phyloP scores from a whole-genome alignment of 2,113 vertebrate species.

The Rhinopomastus cyanomelas region DNA sequence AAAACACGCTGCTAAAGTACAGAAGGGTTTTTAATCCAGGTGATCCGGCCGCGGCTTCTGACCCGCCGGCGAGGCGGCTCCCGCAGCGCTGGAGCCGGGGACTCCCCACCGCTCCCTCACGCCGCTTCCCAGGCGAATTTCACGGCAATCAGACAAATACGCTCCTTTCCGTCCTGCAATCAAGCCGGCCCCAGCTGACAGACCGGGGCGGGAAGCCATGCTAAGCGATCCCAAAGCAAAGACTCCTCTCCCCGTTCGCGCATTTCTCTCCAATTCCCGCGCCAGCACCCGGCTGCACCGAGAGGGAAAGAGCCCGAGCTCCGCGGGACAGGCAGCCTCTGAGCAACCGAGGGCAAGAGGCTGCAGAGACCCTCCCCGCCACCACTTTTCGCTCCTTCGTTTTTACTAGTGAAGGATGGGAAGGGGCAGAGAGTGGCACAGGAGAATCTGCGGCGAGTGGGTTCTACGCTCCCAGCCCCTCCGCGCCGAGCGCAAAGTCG shows the following conservation, averaged over 20 bases:
- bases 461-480: background rate
- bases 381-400: background rate
- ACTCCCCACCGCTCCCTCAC: background rate
- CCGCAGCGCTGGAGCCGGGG: background rate
- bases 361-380: fast-evolving
- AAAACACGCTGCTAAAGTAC: background rate
- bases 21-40: background rate
- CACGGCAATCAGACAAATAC: conserved; percentile 43
- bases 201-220: background rate
- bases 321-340: background rate
- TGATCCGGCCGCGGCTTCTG: background rate
- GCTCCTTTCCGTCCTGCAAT: background rate
- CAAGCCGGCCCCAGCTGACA: conserved; percentile 2
- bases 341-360: background rate
- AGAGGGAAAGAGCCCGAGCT: background rate
- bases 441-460: background rate
- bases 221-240: conserved; percentile 29
- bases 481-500: background rate
- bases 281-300: background rate
- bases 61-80: background rate
- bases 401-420: background rate
- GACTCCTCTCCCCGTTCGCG: background rate
- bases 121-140: conserved; percentile 24
- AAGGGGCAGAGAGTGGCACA: background rate
- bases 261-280: background rate